Conservation (phyloP, 2,113 vertebrate species). For the Zosterops pallidus region DNA sequence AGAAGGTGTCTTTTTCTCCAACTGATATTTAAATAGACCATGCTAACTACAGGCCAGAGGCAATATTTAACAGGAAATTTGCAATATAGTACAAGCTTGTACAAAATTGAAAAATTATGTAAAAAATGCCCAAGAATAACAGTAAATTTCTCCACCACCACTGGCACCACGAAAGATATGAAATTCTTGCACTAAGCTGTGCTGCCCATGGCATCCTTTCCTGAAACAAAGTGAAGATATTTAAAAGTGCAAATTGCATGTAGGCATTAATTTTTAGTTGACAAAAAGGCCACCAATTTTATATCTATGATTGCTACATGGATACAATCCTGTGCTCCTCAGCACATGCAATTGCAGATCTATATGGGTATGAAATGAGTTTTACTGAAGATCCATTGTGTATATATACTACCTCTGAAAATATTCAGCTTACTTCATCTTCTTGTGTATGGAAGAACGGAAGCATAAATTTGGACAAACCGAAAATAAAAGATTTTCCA, state of each 20-base stretch:
- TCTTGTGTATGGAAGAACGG: neutral
- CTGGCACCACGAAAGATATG: neutral
- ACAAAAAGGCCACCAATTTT: neutral
- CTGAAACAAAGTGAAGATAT: neutral
- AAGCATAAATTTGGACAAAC: neutral
- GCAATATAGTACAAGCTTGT: neutral
- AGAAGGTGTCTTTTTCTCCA: slow-evolving; percentile 9
- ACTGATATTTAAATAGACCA: slow-evolving; percentile 17
- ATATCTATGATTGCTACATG: neutral
- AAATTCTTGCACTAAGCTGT: neutral
- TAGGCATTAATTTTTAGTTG: neutral
- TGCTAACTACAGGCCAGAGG: neutral
- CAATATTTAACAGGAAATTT: neutral
- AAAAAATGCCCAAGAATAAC: neutral
- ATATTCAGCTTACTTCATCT: neutral
- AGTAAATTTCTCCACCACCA: neutral
- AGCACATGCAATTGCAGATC: neutral
- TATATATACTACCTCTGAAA: neutral
- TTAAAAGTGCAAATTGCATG: neutral
- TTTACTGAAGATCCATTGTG: neutral
- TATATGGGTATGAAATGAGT: neutral
- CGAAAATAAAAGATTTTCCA: neutral
- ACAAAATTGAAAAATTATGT: neutral
- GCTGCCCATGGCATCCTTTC: neutral
- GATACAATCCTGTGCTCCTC: neutral